Conservation (phyloP, 1,140 invertebrate genomes). For the Polyergus mexicanus region DNA sequence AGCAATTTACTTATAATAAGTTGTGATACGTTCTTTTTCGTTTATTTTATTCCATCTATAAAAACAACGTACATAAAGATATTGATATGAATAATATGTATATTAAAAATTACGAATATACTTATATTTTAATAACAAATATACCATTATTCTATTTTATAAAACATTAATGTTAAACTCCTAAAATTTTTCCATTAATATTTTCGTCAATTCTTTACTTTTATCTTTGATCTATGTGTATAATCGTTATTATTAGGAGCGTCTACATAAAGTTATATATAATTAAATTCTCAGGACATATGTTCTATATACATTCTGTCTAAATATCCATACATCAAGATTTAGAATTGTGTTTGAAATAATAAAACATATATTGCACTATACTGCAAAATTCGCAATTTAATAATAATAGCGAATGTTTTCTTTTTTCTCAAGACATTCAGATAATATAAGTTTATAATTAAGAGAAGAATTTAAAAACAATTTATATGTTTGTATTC, state of each 20-base stretch:
- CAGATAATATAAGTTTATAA: neutral
- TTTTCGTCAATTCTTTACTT: neutral
- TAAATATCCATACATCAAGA: too few species aligned
- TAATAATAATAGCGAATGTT: neutral
- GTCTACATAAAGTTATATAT: too few species aligned
- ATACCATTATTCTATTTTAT: neutral
- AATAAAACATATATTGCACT: too few species aligned
- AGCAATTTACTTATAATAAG: slow-evolving; percentile 19
- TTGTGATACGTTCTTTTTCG: neutral
- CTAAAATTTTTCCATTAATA: too few species aligned
- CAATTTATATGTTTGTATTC: neutral
- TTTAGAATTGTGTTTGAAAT: too few species aligned
- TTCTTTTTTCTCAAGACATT: neutral
- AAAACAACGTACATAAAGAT: neutral
- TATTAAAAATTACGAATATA: neutral
- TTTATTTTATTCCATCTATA: neutral
- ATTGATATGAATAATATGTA: neutral
- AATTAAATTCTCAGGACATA: too few species aligned
- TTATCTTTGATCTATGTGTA: neutral
- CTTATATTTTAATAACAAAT: neutral
- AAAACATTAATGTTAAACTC: neutral
- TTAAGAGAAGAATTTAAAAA: neutral
- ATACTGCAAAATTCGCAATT: neutral
- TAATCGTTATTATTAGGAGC: neutral
- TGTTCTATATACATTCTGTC: too few species aligned